A percentile compares a stretch with the other conserved stretches of the same genome.
Conservation (phyloP, 2,888 invertebrate species). For the Yponomeuta sedellus region DNA sequence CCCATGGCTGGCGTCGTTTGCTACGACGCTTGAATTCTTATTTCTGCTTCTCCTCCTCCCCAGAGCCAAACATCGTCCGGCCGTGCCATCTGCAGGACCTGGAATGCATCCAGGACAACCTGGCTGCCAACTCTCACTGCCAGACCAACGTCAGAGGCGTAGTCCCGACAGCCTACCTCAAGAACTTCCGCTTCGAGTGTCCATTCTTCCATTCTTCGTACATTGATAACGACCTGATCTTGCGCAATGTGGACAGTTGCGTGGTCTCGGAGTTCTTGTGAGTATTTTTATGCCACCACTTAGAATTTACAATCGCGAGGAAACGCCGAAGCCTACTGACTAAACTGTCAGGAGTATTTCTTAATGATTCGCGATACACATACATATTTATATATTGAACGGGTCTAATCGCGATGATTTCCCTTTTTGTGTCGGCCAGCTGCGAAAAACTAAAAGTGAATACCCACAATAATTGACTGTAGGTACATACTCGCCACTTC, state of each 20-base stretch:
- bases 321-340: too few relatives aligned
- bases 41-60: too few relatives aligned
- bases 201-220: slow-evolving; percentile 51
- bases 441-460: too few relatives aligned
- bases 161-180: slow-evolving; percentile 29
- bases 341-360: too few relatives aligned
- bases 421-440: too few relatives aligned
- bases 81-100: slow-evolving; percentile 39
- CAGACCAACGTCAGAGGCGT: slow-evolving; percentile 29
- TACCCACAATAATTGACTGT: too few relatives aligned
- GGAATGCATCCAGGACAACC: slow-evolving; percentile 41
- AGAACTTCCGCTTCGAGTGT: slow-evolving; percentile 35
- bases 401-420: too few relatives aligned
- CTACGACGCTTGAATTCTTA: too few relatives aligned
- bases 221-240: slow-evolving; percentile 37
- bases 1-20: too few relatives aligned
- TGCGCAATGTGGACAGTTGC: slow-evolving; percentile 48
- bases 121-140: slow-evolving; percentile 47
- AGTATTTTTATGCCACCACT: slow-evolving; percentile 30
- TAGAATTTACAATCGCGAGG: neutral
- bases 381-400: too few relatives aligned
- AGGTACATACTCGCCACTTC: too few relatives aligned
- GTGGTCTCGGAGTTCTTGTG: slow-evolving; percentile 51
- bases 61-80: slow-evolving; percentile 17
- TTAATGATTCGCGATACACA: too few relatives aligned